Conservation (phyloP, 2,797 vertebrate species). For the Oceanodroma leucorhoa region DNA sequence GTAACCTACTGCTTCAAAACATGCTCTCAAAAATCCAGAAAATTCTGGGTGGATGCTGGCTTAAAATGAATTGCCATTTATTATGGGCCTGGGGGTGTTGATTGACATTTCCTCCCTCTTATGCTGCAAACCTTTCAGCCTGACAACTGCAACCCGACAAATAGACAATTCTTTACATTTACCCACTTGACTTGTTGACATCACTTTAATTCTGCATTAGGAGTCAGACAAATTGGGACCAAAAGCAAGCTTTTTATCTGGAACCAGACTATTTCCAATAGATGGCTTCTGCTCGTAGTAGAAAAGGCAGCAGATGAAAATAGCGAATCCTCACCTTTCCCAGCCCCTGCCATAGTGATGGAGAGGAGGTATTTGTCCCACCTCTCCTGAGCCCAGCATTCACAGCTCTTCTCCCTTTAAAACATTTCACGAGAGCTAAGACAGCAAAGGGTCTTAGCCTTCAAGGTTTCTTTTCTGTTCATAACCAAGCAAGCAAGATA, state of each 20-base stretch:
- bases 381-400: neutral
- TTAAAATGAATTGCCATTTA: neutral
- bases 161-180: neutral
- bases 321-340: rapidly evolving
- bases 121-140: neutral
- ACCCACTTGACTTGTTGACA: neutral
- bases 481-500: neutral
- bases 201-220: neutral
- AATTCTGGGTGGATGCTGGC: neutral
- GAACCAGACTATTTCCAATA: neutral
- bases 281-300: rapidly evolving
- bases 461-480: neutral
- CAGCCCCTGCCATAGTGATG: neutral
- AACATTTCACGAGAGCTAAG: neutral
- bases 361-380: neutral
- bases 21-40: neutral
- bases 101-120: neutral
- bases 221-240: neutral
- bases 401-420: neutral
- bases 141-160: neutral
- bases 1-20: neutral
- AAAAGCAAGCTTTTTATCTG: neutral
- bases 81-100: neutral
- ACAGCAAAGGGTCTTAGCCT: neutral
- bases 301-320: neutral